phyloP scores from a whole-genome alignment of 2,888 invertebrate genomes.

The Troides helena region DNA sequence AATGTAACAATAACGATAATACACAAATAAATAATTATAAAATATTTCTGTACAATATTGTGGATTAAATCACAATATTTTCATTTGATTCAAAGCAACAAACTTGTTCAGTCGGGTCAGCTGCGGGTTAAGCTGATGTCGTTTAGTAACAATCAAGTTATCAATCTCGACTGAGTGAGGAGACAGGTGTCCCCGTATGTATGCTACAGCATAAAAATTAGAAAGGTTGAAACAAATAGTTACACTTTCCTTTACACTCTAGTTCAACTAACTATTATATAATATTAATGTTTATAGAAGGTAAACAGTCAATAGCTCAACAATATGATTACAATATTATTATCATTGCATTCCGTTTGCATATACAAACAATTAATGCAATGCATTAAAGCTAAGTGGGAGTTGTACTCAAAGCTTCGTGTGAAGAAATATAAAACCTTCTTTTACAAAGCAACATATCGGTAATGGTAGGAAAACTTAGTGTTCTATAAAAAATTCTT shows the following conservation, averaged over 20 bases:
- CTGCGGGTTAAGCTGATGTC: not conserved
- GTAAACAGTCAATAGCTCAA: too few species aligned
- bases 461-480: too few species aligned
- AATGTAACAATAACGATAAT: not conserved
- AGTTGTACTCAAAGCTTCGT: too few species aligned
- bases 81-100: not conserved
- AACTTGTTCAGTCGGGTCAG: not conserved
- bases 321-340: too few species aligned
- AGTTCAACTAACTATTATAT: not conserved
- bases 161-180: too few species aligned
- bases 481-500: too few species aligned
- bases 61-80: constrained; percentile 4
- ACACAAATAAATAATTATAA: constrained; percentile 9
- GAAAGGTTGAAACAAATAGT: not conserved
- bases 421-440: too few species aligned
- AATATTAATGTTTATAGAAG: not conserved
- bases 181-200: too few species aligned
- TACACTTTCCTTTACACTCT: not conserved
- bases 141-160: not conserved
- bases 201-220: not conserved
- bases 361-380: too few species aligned
- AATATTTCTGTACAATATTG: not conserved
- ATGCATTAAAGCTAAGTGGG: too few species aligned
- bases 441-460: too few species aligned
- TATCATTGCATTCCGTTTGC: too few species aligned